These are phyloP conservation scores for Siniperca knerii DNA, from an alignment of 2,113 vertebrate species.

Conservation along the genomic window DNA sequence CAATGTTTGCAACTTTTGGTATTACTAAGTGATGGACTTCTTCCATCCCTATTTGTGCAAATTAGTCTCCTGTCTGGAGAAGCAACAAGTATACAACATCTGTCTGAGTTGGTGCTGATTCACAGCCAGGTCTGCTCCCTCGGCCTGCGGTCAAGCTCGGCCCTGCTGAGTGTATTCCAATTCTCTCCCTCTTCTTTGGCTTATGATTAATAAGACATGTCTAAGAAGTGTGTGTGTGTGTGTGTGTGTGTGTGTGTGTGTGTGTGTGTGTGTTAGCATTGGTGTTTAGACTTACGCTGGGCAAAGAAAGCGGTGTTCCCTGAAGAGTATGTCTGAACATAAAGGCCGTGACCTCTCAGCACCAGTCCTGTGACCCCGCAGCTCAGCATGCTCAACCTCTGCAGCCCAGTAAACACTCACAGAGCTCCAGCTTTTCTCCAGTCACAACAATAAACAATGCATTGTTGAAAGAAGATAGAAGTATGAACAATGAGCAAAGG, in stretches of 20 bases:
- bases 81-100: slow-evolving; percentile 54
- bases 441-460: slow-evolving; percentile 52
- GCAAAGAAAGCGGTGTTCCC: slow-evolving; percentile 47
- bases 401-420: slow-evolving; percentile 61
- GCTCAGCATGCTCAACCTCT: slow-evolving; percentile 43
- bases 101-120: slow-evolving; percentile 38
- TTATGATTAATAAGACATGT: slow-evolving; percentile 59
- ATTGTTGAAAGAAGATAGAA: slow-evolving; percentile 44
- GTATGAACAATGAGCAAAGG: slow-evolving; percentile 33
- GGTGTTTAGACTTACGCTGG: slow-evolving; percentile 44
- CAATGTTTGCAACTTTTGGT: neutral
- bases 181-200: slow-evolving; percentile 28
- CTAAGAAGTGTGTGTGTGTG: slow-evolving; percentile 1
- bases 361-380: slow-evolving; percentile 51
- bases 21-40: neutral
- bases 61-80: slow-evolving; percentile 28
- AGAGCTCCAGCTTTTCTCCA: slow-evolving; percentile 44
- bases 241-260: slow-evolving; percentile 21
- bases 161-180: slow-evolving; percentile 36
- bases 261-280: slow-evolving; percentile 27
- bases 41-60: slow-evolving; percentile 33
- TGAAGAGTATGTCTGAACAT: slow-evolving; percentile 68
- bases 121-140: slow-evolving; percentile 31
- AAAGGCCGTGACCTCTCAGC: slow-evolving; percentile 67
- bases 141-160: slow-evolving; percentile 36